Percentiles rank a stretch among this genome's conserved stretches.
phyloP scores from a whole-genome alignment of 2,888 invertebrate species.

The Macrophya annulata region DNA sequence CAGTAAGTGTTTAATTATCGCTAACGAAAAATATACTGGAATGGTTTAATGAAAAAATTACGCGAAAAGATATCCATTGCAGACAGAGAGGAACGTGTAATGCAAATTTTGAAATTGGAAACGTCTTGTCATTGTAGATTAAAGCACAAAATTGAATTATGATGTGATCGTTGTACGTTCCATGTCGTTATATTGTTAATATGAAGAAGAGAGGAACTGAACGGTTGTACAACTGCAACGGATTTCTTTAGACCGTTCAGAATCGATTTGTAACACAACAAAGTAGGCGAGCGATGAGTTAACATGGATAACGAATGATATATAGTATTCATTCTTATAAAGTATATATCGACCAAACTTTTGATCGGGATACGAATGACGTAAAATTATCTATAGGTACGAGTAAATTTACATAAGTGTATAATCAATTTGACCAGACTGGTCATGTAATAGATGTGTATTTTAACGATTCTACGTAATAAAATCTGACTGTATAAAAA shows the following conservation, averaged over 20 bases:
- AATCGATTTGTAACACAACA: neutral
- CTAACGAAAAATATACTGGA: neutral
- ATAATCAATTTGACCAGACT: neutral
- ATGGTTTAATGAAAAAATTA: neutral
- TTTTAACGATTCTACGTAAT: neutral
- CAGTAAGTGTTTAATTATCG: constrained; percentile 70
- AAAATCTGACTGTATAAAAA: neutral
- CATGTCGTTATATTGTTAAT: neutral
- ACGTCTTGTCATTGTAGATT: too few species aligned
- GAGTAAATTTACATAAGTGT: constrained; percentile 8
- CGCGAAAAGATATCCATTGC: neutral
- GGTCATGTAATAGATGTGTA: neutral
- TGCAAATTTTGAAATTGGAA: too few species aligned
- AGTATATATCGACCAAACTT: constrained; percentile 12
- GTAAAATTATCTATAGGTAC: neutral
- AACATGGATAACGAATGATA: neutral
- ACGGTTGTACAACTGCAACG: neutral
- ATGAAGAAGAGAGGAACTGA: neutral
- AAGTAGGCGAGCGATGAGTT: neutral
- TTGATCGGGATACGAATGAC: neutral
- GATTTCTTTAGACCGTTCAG: neutral
- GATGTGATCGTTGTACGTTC: neutral
- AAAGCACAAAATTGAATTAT: neutral
- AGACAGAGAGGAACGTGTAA: neutral
- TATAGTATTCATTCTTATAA: neutral